Percentiles rank a stretch among this genome's conserved stretches.
Evolutionary conservation across 2,113 vertebrate species (phyloP).

Genomic region (Plecotus auritus): DNA sequence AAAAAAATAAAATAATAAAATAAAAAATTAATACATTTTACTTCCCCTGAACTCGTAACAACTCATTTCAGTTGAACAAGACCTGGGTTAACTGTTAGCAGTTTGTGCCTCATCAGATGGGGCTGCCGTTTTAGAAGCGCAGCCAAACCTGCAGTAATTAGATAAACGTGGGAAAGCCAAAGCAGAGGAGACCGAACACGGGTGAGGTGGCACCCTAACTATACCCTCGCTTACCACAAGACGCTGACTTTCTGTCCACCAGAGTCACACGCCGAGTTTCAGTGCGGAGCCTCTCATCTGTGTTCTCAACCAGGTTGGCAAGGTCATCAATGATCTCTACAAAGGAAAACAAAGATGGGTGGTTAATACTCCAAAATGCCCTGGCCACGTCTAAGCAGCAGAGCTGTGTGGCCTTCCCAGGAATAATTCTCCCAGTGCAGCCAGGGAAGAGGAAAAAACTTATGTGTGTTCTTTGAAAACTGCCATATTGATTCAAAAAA

Average conservation of each 20-base stretch:
- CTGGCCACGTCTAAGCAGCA: not conserved
- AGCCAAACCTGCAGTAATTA: not conserved
- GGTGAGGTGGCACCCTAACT: not conserved
- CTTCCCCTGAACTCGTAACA: not conserved
- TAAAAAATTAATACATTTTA: not conserved
- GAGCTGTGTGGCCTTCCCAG: not conserved
- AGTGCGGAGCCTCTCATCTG: slow-evolving; percentile 87
- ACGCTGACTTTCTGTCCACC: slow-evolving; percentile 92
- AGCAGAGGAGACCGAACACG: not conserved
- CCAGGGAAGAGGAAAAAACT: not conserved
- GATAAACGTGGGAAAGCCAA: not conserved
- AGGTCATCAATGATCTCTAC: slow-evolving; percentile 97
- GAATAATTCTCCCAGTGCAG: not conserved
- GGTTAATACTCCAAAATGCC: not conserved
- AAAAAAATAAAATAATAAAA: no score
- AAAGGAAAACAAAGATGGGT: not conserved
- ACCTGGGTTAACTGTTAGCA: not conserved
- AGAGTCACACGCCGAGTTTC: slow-evolving; percentile 90
- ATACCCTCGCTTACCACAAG: slow-evolving; percentile 87
- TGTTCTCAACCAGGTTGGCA: slow-evolving; percentile 93
- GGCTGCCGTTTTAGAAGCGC: not conserved
- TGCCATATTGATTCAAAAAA: not conserved
- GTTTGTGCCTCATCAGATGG: not conserved
- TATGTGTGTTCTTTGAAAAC: not conserved
- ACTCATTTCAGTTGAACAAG: not conserved